A percentile compares a stretch with the other conserved stretches of the same genome.
phyloP scores from a whole-genome alignment of 2,797 vertebrate species.

The Poeciliopsis presidionis region DNA sequence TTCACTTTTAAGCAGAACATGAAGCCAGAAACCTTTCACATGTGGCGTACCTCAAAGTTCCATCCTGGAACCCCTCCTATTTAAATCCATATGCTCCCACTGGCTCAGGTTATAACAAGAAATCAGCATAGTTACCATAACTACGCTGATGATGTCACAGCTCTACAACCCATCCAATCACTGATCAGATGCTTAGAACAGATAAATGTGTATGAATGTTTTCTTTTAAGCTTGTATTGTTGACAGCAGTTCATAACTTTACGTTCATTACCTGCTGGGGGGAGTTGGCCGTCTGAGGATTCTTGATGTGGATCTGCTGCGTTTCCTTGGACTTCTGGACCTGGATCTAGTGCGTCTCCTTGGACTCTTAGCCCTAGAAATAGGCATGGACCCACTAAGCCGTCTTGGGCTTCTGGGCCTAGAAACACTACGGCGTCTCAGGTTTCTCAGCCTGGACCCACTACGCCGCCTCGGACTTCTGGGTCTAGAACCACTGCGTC shows the following conservation, averaged over 20 bases:
- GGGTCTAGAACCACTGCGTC: slow-evolving; percentile 1
- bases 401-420: slow-evolving; percentile 29
- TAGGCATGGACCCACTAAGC: background rate
- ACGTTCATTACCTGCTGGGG: slow-evolving; percentile 66
- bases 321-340: slow-evolving; percentile 29
- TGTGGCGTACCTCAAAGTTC: no score
- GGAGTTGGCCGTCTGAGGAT: slow-evolving; percentile 67
- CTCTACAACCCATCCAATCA: no score
- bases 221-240: background rate
- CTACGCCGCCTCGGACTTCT: background rate
- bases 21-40: background rate
- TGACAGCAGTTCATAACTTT: background rate
- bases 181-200: no score
- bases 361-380: slow-evolving; percentile 39
- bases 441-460: slow-evolving; percentile 47
- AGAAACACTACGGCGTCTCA: slow-evolving; percentile 19
- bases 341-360: slow-evolving; percentile 26
- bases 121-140: no score
- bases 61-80: no score
- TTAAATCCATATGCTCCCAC: no score
- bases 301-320: slow-evolving; percentile 36
- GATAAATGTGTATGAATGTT: background rate
- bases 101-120: no score
- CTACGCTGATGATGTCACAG: no score
- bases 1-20: background rate